Base-by-base conservation (phyloP, 2,113 vertebrate genomes). In the Ameiurus melas region DNA sequence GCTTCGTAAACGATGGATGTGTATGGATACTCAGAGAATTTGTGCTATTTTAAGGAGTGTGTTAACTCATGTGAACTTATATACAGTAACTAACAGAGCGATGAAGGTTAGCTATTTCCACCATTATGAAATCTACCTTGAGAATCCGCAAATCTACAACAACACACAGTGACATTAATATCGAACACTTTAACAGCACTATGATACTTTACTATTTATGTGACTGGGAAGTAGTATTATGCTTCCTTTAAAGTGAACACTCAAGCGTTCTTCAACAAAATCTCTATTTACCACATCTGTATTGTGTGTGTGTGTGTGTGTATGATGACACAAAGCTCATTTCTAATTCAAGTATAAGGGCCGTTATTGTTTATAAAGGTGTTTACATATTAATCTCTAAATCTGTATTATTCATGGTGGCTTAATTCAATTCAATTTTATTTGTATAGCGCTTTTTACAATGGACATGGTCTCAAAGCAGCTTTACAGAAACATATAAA, bases 121-220 rank as follows among this genome's bases (percentile, higher is more conserved):
- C 27, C 33, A n/a, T 78, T 51, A 51, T 33, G n/a, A 66, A 86
- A 66, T 16, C 27, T 25, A 80, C 85, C 16, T 77, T 78, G 73
- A 62, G 58, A 66, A 25, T 64, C 17, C 3, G 17, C 75, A 80
- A 62, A 80, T 39, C 36, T 51, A 77, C 39, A 86, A 36, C 17
- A 86, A 17, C 27, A 55, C 19, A 78, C 77, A 66, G 39, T 12
- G 39, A 53, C 39, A 64, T 64, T 17, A n/a, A 51, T 78, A 51
- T 16, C 27, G 43, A 79, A 86, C 70, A 75, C 78, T 84, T 82
- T n/a, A 19, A 39, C 5, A 12, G 22, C 10, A 57, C 53, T 57
- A 12, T 58, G 5, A 33, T 51, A 19, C n/a, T 55, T 55, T 57
- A 80, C 33, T 80, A 80, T 57, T 55, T 80, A 80, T 57, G n/a